Evolutionary conservation across 1,140 invertebrate species (phyloP).

Genomic region (Drosophila funebris): DNA sequence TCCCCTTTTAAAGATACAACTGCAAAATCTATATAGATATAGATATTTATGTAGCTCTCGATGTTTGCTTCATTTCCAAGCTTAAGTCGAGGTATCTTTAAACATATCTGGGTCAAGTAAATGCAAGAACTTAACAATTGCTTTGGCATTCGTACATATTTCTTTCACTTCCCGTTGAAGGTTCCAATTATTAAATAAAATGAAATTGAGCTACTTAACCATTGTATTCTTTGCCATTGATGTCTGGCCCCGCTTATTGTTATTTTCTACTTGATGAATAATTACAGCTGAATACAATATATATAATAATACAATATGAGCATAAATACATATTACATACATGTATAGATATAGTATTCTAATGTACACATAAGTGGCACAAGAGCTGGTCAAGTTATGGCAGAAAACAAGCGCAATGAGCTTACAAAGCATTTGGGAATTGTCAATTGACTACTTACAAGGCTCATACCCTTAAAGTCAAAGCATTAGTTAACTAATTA

Average conservation of each 20-base stretch:
- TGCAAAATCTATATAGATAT: neutral
- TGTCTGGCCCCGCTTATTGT: neutral
- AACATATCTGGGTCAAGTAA: neutral
- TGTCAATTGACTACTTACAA: neutral
- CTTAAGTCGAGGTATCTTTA: neutral
- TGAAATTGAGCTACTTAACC: constrained; percentile 14
- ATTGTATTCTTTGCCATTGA: constrained; percentile 33
- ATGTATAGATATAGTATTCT: neutral
- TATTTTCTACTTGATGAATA: neutral
- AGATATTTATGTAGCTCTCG: neutral
- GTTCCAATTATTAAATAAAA: constrained; percentile 4
- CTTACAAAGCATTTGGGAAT: constrained; percentile 52
- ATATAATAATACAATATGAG: neutral
- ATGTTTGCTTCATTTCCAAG: neutral
- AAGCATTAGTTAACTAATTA: neutral
- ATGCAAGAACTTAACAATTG: neutral
- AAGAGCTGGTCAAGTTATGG: constrained; percentile 38
- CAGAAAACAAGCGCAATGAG: constrained; percentile 54
- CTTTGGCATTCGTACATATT: neutral
- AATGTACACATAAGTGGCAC: neutral
- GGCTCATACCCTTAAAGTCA: neutral
- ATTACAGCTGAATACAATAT: constrained; percentile 1
- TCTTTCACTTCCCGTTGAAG: neutral
- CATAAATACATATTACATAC: neutral
- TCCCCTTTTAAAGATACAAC: neutral